Percentiles rank a stretch among this genome's conserved stretches.
Conservation (phyloP, 1,140 invertebrate species). For the Adelges cooleyi region DNA sequence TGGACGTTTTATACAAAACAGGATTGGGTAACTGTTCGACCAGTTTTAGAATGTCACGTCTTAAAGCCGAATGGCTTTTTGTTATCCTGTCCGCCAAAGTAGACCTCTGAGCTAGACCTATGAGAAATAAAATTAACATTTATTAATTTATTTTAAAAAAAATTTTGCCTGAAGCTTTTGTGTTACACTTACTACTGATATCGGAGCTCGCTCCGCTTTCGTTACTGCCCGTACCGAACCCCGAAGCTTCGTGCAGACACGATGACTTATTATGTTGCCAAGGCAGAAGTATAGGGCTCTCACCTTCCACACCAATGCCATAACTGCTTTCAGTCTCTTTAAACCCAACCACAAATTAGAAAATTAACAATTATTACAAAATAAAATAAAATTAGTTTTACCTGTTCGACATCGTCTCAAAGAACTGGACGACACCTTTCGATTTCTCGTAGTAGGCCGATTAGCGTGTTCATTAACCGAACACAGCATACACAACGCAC, state of each 20-base stretch:
- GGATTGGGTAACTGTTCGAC: constrained; percentile 56
- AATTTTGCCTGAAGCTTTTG: too few relatives aligned
- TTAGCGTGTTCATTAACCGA: constrained; percentile 23
- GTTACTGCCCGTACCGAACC: constrained; percentile 32
- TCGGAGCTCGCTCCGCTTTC: constrained; percentile 31
- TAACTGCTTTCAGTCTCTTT: constrained; percentile 37
- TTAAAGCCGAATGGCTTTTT: constrained; percentile 33
- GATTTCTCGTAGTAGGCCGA: constrained; percentile 18
- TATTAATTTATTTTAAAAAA: too few relatives aligned
- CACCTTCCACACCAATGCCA: constrained; percentile 33
- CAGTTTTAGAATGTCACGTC: constrained; percentile 49
- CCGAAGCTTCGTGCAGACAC: constrained; percentile 29
- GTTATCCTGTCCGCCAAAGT: constrained; percentile 15
- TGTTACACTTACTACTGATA: constrained; percentile 31
- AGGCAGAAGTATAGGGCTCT: constrained; percentile 34
- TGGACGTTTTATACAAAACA: constrained; percentile 51
- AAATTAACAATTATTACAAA: neutral
- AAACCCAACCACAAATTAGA: neutral
- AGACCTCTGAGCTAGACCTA: constrained; percentile 33
- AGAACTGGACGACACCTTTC: constrained; percentile 35
- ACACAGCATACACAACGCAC: constrained; percentile 32
- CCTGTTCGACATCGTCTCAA: constrained; percentile 34
- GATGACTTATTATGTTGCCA: constrained; percentile 32
- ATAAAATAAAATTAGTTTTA: constrained; percentile 6
- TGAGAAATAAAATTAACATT: neutral